phyloP scores from a whole-genome alignment of 2,888 invertebrate genomes.

The Tryphoninae sp. region DNA sequence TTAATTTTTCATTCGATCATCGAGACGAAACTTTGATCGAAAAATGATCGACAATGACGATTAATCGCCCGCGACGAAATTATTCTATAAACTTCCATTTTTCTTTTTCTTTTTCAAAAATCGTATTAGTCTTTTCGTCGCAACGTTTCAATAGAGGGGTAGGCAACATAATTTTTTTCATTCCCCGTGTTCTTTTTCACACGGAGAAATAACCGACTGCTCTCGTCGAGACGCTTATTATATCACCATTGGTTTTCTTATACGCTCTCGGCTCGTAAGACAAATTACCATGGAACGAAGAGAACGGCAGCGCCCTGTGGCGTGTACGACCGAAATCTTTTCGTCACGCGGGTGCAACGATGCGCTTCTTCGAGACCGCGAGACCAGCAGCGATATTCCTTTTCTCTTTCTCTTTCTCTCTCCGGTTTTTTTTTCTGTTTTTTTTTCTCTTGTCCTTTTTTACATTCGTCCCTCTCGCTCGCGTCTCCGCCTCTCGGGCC shows the following conservation, averaged over 20 bases:
- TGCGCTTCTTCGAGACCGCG: constrained; percentile 29
- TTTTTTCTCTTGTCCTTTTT: constrained; percentile 6
- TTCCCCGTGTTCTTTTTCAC: neutral
- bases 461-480: constrained; percentile 40
- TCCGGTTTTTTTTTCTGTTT: constrained; percentile 8
- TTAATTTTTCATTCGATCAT: no score
- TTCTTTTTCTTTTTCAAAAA: neutral
- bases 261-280: constrained; percentile 60
- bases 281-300: constrained; percentile 64
- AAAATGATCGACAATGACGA: no score
- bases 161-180: neutral
- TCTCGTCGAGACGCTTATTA: constrained; percentile 49
- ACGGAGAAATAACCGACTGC: constrained; percentile 11
- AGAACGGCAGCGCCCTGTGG: constrained; percentile 61
- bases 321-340: constrained; percentile 64
- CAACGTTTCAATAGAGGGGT: no score
- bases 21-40: no score
- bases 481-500: constrained; percentile 33
- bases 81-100: constrained; percentile 35
- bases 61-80: no score
- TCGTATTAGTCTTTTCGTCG: neutral
- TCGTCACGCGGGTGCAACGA: constrained; percentile 59
- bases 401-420: neutral
- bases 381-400: constrained; percentile 29
- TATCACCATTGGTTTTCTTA: constrained; percentile 48